Evolutionary conservation across 2,888 invertebrate species (phyloP), one percentile per base, ranked within the genome.

Genomic region (Coelopa pilipes): DNA sequence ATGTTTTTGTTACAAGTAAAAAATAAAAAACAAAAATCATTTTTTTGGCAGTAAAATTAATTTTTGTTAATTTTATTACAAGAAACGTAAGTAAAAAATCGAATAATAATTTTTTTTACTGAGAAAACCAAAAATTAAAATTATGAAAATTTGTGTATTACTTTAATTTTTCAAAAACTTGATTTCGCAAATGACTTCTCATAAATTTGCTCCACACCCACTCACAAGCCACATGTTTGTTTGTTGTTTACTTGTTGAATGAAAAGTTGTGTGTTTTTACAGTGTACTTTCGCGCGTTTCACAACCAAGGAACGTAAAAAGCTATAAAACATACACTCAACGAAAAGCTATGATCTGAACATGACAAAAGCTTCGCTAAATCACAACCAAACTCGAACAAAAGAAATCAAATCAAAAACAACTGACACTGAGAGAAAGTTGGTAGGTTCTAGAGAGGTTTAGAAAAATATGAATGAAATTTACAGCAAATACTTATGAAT

Each of bases 401-500:
- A 70, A 70, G 62, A 24, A 46, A 15, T 13, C 21, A 45, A 49
- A 55, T 24, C 34, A 34, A 34, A 34, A 34, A 34, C n/a, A 60
- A 60, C 17, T 67, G 17, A 47, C n/a, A 57, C 77, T 72, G 73
- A 70, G 5, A 70, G 72, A 53, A 75, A 76, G 74, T 2, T 34
- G 2, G 2, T 74, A 74, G 74, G 70, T 60, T 65, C 62, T 62
- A 67, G 72, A n/a, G 57, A 60, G 68, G 69, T 68, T 63, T 74
- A 34, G 49, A 68, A 59, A 34, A 57, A 65, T 77, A 78, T 79
- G 78, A 77, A 76, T 76, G 70, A 82, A 84, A 83, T 82, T 83
- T 83, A 82, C 82, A 82, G 84, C 84, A 84, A 82, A 66, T 84
- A 82, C 82, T 81, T 81, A 74, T 79, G 74, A 75, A 81, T 79